Base-by-base conservation (phyloP, 2,113 vertebrate genomes). In the Danionella cerebrum region DNA sequence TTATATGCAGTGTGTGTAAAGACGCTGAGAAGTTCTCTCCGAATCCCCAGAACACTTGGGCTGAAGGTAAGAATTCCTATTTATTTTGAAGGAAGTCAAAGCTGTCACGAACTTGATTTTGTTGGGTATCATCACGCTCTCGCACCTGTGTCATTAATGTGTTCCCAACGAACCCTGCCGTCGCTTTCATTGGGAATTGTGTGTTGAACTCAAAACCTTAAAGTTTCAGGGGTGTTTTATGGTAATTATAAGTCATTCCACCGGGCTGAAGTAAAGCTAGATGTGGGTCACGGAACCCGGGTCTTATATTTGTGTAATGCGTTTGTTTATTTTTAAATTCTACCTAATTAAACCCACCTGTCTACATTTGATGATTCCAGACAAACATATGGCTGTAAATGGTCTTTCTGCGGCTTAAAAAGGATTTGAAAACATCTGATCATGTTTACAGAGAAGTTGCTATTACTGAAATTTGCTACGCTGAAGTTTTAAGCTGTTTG, bases 231-330 rank as follows among this genome's bases (percentile, higher is more conserved):
- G 22, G 10, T 53, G 55, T 64, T 51, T 53, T 42, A 51, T n/a
- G 57, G 42, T 41, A 22, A 59, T 38, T 47, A 9, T n/a, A 29
- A 18, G 57, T 52, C 48, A 73, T 44, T 65, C 54, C 33, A 45
- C 4, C 69, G 67, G 65, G 73, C 74, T 58, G 78, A 41, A 33
- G 79, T 75, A 78, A 62, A 38, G 47, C 71, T 19, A 74, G 79
- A 79, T 74, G 65, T 73, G n/a, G n/a, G n/a, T n/a, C n/a, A n/a
- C n/a, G n/a, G n/a, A n/a, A n/a, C n/a, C n/a, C n/a, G n/a, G n/a
- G n/a, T n/a, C n/a, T n/a, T n/a, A n/a, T n/a, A n/a, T n/a, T n/a
- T n/a, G n/a, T n/a, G n/a, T n/a, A n/a, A n/a, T n/a, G n/a, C n/a
- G n/a, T n/a, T n/a, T n/a, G n/a, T n/a, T n/a, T n/a, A n/a, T n/a